A percentile compares a stretch with the other conserved stretches of the same genome.
Evolutionary conservation across 2,888 invertebrate genomes (phyloP).

Genomic region (Blera fallax): DNA sequence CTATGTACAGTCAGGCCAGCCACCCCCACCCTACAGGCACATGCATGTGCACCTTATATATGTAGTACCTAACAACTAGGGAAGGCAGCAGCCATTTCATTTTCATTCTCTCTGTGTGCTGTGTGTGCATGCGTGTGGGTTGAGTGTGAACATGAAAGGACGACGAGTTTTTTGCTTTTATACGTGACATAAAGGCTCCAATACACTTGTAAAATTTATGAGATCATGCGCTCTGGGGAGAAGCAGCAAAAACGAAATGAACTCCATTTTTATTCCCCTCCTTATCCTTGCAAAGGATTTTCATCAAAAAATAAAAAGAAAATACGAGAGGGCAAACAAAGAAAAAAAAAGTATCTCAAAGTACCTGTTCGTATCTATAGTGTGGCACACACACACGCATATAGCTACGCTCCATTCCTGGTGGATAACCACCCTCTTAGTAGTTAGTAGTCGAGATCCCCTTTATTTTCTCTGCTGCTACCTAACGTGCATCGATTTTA

Average conservation of each 20-base stretch:
- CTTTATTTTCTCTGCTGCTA: conserved; percentile 26
- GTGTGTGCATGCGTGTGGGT: conserved; percentile 39
- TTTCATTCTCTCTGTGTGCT: conserved; percentile 1
- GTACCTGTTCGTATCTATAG: conserved; percentile 68
- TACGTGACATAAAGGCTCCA: conserved; percentile 67
- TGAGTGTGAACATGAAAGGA: conserved; percentile 68
- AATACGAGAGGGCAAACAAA: not conserved
- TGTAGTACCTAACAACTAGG: not conserved
- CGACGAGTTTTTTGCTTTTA: conserved; percentile 8
- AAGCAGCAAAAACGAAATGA: conserved; percentile 65
- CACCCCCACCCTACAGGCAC: not conserved
- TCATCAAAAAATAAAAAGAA: conserved; percentile 1
- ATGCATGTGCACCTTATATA: conserved; percentile 52
- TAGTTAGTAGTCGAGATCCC: not conserved
- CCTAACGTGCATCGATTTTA: conserved; percentile 67
- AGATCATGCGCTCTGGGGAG: conserved; percentile 71
- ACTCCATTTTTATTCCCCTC: conserved; percentile 63
- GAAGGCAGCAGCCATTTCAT: conserved; percentile 57
- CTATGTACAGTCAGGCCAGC: not conserved
- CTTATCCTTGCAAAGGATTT: conserved; percentile 17
- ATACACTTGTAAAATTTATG: conserved; percentile 72
- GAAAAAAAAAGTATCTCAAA: conserved; percentile 40
- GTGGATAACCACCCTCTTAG: conserved; percentile 1
- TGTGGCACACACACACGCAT: conserved; percentile 21
- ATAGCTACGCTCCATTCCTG: not conserved